phyloP scores from a whole-genome alignment of 2,797 vertebrate genomes.

The Gephyroberyx darwinii region DNA sequence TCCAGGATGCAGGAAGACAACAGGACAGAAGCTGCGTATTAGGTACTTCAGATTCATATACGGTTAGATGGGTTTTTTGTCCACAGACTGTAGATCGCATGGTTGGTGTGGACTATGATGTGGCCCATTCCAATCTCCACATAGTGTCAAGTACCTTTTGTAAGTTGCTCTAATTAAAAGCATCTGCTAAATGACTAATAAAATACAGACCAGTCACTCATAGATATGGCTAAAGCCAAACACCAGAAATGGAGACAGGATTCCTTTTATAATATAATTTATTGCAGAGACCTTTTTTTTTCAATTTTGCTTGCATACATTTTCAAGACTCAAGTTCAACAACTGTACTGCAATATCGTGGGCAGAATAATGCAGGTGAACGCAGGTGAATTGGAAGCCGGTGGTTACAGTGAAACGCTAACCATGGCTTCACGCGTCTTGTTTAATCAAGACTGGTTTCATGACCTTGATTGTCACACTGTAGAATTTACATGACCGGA shows the following conservation, averaged over 20 bases:
- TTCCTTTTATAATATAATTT: slow-evolving; percentile 53
- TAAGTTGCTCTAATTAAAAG: too few species aligned
- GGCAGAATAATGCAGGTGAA: slow-evolving; percentile 47
- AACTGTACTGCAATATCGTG: slow-evolving; percentile 48
- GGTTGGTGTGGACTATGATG: too few species aligned
- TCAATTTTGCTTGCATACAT: slow-evolving; percentile 61
- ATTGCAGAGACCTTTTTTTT: slow-evolving; percentile 68
- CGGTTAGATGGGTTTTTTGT: too few species aligned
- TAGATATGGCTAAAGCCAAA: too few species aligned
- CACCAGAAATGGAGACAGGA: background rate
- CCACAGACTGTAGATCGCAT: too few species aligned
- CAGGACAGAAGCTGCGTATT: too few species aligned
- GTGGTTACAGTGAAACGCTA: slow-evolving; percentile 1
- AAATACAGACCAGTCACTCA: too few species aligned
- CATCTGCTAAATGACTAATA: too few species aligned
- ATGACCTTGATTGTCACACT: slow-evolving; percentile 71
- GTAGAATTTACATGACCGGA: slow-evolving; percentile 26
- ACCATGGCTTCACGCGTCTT: slow-evolving; percentile 11
- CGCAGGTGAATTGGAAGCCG: slow-evolving; percentile 34
- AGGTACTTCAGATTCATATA: too few species aligned
- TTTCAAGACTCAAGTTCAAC: slow-evolving; percentile 48
- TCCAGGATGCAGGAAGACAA: too few species aligned
- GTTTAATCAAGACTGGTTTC: slow-evolving; percentile 45
- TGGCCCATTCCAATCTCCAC: too few species aligned
- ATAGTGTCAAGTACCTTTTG: too few species aligned